These are phyloP conservation scores for Mugil cephalus DNA, from an alignment of 2,113 vertebrate species.

Conservation along the genomic window DNA sequence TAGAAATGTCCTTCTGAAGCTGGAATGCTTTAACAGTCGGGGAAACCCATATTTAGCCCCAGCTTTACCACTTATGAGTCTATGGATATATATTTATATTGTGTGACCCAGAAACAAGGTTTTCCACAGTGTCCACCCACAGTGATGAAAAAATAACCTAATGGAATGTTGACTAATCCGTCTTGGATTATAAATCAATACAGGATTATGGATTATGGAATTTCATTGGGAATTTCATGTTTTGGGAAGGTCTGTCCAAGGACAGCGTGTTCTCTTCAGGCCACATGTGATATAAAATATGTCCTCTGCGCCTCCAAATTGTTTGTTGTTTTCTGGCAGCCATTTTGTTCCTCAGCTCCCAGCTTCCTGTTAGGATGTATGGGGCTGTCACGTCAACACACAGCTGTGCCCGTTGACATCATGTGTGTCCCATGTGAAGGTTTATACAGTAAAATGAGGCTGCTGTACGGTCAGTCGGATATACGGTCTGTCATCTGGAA, in stretches of 20 bases:
- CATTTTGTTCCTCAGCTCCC: slow-evolving; percentile 37
- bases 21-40: slow-evolving; percentile 36
- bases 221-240: slow-evolving; percentile 64
- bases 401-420: slow-evolving; percentile 55
- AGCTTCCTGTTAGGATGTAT: slow-evolving; percentile 58
- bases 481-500: slow-evolving; percentile 48
- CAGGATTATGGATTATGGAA: slow-evolving; percentile 73
- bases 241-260: slow-evolving; percentile 49
- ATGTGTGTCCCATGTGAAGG: slow-evolving; percentile 45
- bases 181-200: slow-evolving; percentile 73
- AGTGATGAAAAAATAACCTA: slow-evolving; percentile 35
- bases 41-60: slow-evolving; percentile 56
- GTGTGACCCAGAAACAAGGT: slow-evolving; percentile 71
- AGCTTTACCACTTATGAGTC: slow-evolving; percentile 50
- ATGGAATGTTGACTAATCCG: slow-evolving; percentile 65
- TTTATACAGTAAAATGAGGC: slow-evolving; percentile 34
- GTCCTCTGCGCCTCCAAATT: neutral
- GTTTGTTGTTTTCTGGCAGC: slow-evolving; percentile 33
- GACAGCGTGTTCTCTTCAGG: slow-evolving; percentile 5
- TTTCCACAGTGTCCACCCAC: slow-evolving; percentile 48
- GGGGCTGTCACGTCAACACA: slow-evolving; percentile 34
- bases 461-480: slow-evolving; percentile 13
- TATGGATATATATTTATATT: slow-evolving; percentile 14
- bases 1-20: slow-evolving; percentile 45
- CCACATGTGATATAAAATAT: neutral